Percentiles rank a stretch among this genome's conserved stretches.
These are phyloP conservation scores for Neomonachus schauinslandi DNA, from an alignment of 2,113 vertebrate genomes.

Conservation along the genomic window DNA sequence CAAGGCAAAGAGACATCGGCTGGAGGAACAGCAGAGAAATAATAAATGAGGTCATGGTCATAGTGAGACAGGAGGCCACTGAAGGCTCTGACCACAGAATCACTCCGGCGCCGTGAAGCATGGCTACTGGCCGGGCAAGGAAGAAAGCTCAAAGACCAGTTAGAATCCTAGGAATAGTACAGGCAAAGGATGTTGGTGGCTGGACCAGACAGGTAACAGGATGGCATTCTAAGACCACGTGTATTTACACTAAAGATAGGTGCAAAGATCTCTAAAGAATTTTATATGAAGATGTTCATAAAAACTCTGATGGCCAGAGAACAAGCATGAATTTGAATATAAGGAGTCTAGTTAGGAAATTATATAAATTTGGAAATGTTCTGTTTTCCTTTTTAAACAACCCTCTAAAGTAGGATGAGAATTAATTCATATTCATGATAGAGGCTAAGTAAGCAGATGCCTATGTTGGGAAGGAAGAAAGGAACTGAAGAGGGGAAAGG, in stretches of 20 bases:
- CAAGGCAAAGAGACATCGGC: accelerated
- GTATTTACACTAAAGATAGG: neutral
- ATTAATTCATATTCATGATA: neutral
- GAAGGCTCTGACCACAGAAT: too few species aligned
- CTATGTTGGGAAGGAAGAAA: neutral
- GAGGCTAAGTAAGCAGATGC: neutral
- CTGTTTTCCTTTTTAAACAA: neutral
- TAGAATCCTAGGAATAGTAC: neutral
- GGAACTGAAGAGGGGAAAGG: neutral
- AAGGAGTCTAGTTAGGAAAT: neutral
- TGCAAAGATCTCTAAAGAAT: neutral
- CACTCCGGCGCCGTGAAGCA: neutral
- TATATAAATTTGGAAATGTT: neutral
- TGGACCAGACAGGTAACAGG: too few species aligned
- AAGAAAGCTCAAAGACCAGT: neutral
- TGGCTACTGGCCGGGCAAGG: accelerated
- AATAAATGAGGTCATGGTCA: neutral
- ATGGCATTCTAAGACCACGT: accelerated
- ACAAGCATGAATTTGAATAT: neutral
- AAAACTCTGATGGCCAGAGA: neutral
- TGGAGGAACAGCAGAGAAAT: neutral
- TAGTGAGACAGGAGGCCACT: accelerated
- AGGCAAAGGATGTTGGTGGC: accelerated
- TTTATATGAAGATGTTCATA: neutral
- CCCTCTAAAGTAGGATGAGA: neutral